Base-by-base conservation (phyloP, 2,888 invertebrate species). In the Nephrotoma flavescens region DNA sequence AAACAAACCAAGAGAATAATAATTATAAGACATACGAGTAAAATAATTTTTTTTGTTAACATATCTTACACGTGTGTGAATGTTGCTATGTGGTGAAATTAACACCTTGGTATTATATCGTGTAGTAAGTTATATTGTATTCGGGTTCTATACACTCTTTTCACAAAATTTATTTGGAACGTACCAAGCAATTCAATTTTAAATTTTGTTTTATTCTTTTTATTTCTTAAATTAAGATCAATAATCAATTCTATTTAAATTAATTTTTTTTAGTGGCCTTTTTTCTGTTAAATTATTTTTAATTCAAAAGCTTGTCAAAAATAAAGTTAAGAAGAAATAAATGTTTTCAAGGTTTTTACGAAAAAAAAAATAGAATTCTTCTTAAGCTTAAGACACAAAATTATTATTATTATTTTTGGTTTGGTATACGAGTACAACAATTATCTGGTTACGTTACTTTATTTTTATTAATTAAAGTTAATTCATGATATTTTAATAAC, bases 401-500 rank as follows among this genome's bases (percentile, higher is more conserved):
- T 71, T 71, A 31, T 71, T 71, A 52, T 71, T 31, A 71, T 31
- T 31, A 31, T 31, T 31, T 31, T 31, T 31, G 31, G 31, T 31
- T 31, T 31, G 31, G 31, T 31, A 31, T 31, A 31, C 31, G 31
- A 9, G 6, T 44, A 44, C 31, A 71, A 71, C 71, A 31, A 31
- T 71, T 71, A 71, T 71, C 19, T 71, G 71, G 71, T 31, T 71
- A 52, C 52, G 52, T 52, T 52, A 52, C 52, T 52, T 52, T 71
- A 71, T 71, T 71, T 71, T 44, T 44, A 85, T 85, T 44, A 85
- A 85, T 85, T 85, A 85, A 44, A 44, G 42, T 85, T 85, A 85
- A 85, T 85, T 85, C 85, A 85, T 44, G 85, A 85, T 42, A 44
- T 44, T 85, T 85, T 85, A 42, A 85, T 85, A 85, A 85, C 85